Conservation (phyloP, 2,113 vertebrate species). For the Murina feae region DNA sequence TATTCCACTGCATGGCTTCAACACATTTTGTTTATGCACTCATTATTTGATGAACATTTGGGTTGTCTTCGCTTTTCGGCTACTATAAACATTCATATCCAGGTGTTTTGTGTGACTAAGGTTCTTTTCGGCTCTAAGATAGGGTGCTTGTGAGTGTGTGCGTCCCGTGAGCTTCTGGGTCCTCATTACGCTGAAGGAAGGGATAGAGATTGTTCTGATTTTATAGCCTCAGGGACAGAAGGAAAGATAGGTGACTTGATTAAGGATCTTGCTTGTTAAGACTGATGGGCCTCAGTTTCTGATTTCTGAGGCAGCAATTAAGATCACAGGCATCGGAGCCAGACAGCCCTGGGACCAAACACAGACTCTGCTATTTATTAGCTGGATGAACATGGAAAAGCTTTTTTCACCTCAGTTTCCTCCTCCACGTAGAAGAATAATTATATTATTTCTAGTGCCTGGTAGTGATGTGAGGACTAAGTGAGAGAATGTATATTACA, state of each 20-base stretch:
- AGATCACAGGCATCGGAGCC: slow-evolving; percentile 12
- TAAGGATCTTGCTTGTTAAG: slow-evolving; percentile 19
- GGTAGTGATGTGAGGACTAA: not conserved
- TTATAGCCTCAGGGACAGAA: not conserved
- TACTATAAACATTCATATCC: not conserved
- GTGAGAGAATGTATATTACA: not conserved
- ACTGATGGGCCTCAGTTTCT: slow-evolving; percentile 16
- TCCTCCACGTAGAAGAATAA: not conserved
- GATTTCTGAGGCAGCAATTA: slow-evolving; percentile 21
- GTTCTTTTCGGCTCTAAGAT: not conserved
- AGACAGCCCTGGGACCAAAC: not conserved
- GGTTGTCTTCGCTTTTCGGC: not conserved
- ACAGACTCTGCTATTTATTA: not conserved
- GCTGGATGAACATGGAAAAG: not conserved
- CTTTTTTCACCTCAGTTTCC: not conserved
- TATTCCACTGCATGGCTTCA: not conserved
- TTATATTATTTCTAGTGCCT: not conserved
- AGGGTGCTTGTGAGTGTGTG: not conserved
- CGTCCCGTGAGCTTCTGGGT: not conserved
- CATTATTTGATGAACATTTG: not conserved
- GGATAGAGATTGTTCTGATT: not conserved
- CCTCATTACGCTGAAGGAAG: not conserved
- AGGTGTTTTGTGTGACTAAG: not conserved
- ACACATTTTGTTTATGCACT: not conserved
- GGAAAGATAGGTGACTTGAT: slow-evolving; percentile 22